Conservation (phyloP, 2,797 vertebrate species). For the Glyptemys insculpta region DNA sequence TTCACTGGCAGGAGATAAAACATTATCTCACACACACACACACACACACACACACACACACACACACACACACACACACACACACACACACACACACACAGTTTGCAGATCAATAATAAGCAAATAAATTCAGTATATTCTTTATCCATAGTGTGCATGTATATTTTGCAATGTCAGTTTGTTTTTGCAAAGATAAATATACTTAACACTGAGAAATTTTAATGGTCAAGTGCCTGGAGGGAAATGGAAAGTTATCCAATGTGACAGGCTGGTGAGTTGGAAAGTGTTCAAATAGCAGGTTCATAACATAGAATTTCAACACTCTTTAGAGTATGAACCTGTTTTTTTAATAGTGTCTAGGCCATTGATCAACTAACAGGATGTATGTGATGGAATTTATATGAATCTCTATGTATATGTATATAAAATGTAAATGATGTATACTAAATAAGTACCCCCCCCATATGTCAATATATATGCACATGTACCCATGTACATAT, state of each 20-base stretch:
- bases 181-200: conserved; percentile 15
- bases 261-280: conserved; percentile 54
- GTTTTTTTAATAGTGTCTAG: not conserved
- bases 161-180: not conserved
- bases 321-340: not conserved
- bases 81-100: not conserved
- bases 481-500: not conserved
- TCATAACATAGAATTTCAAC: not conserved
- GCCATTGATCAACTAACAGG: not conserved
- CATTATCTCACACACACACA: not conserved
- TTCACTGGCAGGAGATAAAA: conserved; percentile 4
- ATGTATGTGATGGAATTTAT: not conserved
- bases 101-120: not conserved
- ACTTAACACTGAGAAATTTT: conserved; percentile 52
- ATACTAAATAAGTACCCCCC: not conserved
- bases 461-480: not conserved
- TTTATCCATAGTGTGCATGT: not conserved
- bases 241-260: conserved; percentile 28
- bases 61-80: too few relatives aligned
- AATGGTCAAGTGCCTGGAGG: conserved; percentile 27
- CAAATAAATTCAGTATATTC: not conserved
- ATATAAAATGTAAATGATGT: not conserved
- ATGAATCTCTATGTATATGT: rapidly evolving
- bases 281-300: conserved; percentile 29
- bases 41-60: too few relatives aligned